These are phyloP conservation scores for Girardia tigrina DNA, from an alignment of 2,888 invertebrate genomes.

Conservation along the genomic window DNA sequence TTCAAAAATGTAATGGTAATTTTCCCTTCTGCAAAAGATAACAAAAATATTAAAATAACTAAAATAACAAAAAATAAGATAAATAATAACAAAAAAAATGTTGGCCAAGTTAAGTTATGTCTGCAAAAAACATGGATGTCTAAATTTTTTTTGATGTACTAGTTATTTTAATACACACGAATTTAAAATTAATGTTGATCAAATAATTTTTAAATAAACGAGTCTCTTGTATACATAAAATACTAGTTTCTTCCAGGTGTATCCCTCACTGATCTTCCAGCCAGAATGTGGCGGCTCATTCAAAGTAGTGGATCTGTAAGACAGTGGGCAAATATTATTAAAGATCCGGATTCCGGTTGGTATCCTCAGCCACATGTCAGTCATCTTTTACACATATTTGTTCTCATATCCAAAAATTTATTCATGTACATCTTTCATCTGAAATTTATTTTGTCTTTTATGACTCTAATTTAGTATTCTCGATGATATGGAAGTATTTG, in stretches of 20 bases:
- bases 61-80: too few species aligned
- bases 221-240: too few species aligned
- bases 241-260: conserved; percentile 62
- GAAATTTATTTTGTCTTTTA: not conserved
- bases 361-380: conserved; percentile 64
- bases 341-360: conserved; percentile 57
- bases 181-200: too few species aligned
- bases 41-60: too few species aligned
- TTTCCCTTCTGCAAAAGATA: too few species aligned
- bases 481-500: conserved; percentile 97
- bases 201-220: too few species aligned
- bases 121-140: too few species aligned
- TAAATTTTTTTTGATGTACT: too few species aligned
- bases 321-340: conserved; percentile 54
- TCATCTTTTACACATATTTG: conserved; percentile 77
- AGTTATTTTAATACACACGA: too few species aligned
- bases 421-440: conserved; percentile 64
- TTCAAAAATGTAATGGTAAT: too few species aligned
- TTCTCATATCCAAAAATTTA: conserved; percentile 85
- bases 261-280: conserved; percentile 75
- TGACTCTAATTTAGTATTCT: conserved; percentile 65
- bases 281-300: conserved; percentile 77
- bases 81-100: too few species aligned
- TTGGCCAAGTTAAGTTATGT: too few species aligned
- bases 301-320: conserved; percentile 71